phyloP scores from a whole-genome alignment of 2,888 invertebrate genomes.

The Andrena fulva region DNA sequence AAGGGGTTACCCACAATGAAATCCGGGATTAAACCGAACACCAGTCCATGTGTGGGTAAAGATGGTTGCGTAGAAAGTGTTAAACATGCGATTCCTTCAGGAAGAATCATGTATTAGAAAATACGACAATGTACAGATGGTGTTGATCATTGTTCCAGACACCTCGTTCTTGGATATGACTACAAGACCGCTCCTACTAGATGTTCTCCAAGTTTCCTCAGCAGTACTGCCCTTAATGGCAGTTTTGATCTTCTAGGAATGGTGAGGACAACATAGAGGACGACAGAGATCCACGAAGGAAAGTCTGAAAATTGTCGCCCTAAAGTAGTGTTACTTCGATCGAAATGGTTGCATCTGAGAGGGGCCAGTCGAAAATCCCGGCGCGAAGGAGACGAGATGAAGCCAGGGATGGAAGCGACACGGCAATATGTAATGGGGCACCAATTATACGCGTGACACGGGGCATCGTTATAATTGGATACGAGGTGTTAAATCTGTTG shows the following conservation, averaged over 20 bases:
- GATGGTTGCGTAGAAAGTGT: not conserved
- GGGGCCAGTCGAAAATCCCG: not conserved
- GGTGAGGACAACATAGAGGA: no score
- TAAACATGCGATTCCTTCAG: not conserved
- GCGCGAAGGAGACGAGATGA: constrained; percentile 2
- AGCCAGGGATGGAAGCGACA: constrained; percentile 49
- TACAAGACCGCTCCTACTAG: no score
- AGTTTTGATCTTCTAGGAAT: no score
- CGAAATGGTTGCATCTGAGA: not conserved
- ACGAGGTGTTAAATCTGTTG: constrained; percentile 76
- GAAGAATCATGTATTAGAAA: not conserved
- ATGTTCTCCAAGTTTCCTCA: no score
- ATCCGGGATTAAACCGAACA: not conserved
- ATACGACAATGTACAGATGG: no score
- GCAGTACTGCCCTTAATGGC: no score
- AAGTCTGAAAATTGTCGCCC: not conserved
- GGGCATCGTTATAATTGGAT: constrained; percentile 74
- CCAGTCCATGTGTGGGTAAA: not conserved
- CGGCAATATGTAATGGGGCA: constrained; percentile 61
- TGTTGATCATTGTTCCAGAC: no score
- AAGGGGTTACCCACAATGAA: not conserved
- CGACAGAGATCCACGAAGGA: not conserved
- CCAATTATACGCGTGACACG: constrained; percentile 66
- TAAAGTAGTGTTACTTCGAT: not conserved
- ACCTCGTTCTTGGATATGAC: no score